Base-by-base conservation (phyloP, 2,797 vertebrate species). In the Enteromius treurensis region DNA sequence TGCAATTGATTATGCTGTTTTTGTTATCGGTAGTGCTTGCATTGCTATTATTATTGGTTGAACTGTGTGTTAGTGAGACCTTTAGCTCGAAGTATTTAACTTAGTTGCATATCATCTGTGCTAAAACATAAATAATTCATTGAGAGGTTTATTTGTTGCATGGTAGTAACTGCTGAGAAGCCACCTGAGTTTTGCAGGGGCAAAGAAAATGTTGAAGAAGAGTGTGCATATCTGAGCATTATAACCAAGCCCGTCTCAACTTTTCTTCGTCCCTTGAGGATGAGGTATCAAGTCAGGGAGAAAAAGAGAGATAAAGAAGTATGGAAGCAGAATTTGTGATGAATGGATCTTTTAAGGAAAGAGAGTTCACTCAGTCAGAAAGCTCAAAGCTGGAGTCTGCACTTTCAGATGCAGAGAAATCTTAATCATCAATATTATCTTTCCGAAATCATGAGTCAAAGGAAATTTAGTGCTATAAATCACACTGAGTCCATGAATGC, bases 361-460 rank as follows among this genome's bases (percentile, higher is more conserved):
- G 13, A 32, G 45, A 76, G 70, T 81, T 75, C 34, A 75, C 17
- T 34, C 68, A n/a, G 40, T 67, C 77, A 78, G 60, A 78, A 78
- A 62, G 23, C 80, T 55, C 58, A 53, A 49, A 75, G 47, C 60
- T 65, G 10, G 29, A 40, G 60, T 40, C 19, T 67, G 70, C 80
- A 76, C 58, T 65, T 67, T 21, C 6, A 65, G 47, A 53, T 2
- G 45, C n/a, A 29, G 19, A 47, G 58, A 60, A 73, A 23, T n/a
- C 79, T 65, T 65, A 74, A 75, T 81, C 80, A 81, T 40, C 80
- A 49, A 37, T 76, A 75, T 76, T 75, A 82, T 82, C 49, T 67
- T 55, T n/a, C 60, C 14, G n/a, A 55, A 74, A 65, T 65, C 70
- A 81, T 53, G 68, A 62, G 68, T 70, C 68, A 34, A 82, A 67